Evolutionary conservation across 2,888 invertebrate species (phyloP).

Genomic region (Mythimna loreyi): DNA sequence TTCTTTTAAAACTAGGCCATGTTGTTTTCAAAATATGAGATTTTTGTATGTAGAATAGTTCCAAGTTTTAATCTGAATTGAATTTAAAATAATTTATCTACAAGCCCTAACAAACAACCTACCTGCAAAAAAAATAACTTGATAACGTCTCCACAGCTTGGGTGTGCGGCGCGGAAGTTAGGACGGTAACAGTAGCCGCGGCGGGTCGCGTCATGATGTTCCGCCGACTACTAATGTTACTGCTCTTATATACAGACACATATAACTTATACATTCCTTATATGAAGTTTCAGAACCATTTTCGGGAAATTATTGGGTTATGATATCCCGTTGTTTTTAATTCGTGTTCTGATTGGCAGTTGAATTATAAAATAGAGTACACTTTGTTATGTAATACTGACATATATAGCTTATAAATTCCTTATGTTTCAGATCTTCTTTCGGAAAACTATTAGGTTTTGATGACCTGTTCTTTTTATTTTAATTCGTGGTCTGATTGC

Average conservation of each 20-base stretch:
- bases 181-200: slow-evolving; percentile 21
- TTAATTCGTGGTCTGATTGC: too few relatives aligned
- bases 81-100: too few relatives aligned
- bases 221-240: slow-evolving; percentile 41
- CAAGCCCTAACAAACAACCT: background rate
- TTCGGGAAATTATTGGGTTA: background rate
- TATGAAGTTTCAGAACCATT: background rate
- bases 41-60: too few relatives aligned
- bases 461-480: too few relatives aligned
- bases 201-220: slow-evolving; percentile 27
- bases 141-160: slow-evolving; percentile 21
- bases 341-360: background rate
- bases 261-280: slow-evolving; percentile 4
- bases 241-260: slow-evolving; percentile 28
- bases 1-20: too few relatives aligned
- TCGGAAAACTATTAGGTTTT: too few relatives aligned
- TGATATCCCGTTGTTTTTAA: background rate
- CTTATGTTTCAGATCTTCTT: too few relatives aligned
- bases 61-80: too few relatives aligned
- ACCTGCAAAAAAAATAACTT: background rate
- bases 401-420: too few relatives aligned
- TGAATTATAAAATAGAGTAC: background rate
- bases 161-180: slow-evolving; percentile 39
- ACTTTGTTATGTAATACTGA: too few relatives aligned
- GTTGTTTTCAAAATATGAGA: too few relatives aligned